Evolutionary conservation across 37 sponge, comb jelly and placozoan genomes (phyloP), one percentile per base, ranked within the genome.

Genomic region (Agelas oroides): DNA sequence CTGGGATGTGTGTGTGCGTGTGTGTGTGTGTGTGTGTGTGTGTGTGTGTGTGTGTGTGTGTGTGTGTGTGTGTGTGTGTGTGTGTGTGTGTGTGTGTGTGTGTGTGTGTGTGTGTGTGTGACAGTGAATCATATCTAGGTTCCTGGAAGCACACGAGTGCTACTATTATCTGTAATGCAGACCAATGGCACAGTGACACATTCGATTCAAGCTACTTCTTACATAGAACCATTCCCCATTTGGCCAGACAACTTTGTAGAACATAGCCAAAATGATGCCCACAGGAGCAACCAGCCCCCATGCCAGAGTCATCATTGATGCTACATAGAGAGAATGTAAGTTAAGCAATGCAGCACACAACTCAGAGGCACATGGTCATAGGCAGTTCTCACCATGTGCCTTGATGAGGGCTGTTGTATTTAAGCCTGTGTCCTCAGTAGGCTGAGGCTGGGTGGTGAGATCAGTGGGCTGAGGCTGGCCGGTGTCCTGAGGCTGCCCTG

Each of bases 191-290:
- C n/a, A n/a, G n/a, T n/a, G n/a, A n/a, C n/a, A n/a, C n/a, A n/a
- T n/a, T n/a, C n/a, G n/a, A n/a, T n/a, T n/a, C n/a, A n/a, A n/a
- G 62, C 3, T 3, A 15, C 2, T 15, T 73, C 88, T 87, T 39
- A 92, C 93, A 79, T 87, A 84, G 65, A 92, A 92, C 93, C 93
- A 92, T 30, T 79, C 74, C 54, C 89, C 93, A 67, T 79, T 84
- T 16, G 89, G 82, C 70, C 84, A 92, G 1, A 84, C 80, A 16
- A 80, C 59, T 59, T 92, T 88, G 80, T 84, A 92, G 63, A 83
- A 87, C 15, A 82, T 20, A 18, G 93, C 84, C 46, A 92, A 27
- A 11, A 92, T 72, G 12, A 88, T 92, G 12, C 85, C 93, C 31
- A 78, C 59, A 17, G 89, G 88, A 70, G 76, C 74, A 35, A 87